Percentiles rank a stretch among this genome's conserved stretches.
Conservation (phyloP, 2,113 vertebrate genomes). For the Serinus canaria region DNA sequence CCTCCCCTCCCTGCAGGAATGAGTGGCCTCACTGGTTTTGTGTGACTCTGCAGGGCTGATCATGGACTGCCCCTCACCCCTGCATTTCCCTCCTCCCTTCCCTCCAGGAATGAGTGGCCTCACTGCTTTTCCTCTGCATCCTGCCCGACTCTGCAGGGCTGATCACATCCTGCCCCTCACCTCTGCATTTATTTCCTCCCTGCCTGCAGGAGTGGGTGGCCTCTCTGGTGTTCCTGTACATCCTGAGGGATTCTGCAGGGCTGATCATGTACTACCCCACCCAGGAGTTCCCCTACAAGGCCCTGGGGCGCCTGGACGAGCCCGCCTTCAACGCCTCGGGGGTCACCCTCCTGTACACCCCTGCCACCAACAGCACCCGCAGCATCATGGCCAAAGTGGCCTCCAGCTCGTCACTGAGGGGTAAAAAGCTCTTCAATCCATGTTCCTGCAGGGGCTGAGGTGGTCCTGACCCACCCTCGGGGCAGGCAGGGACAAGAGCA, state of each 20-base stretch:
- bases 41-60: too few relatives aligned
- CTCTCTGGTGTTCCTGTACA: slow-evolving; percentile 47
- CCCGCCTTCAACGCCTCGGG: neutral
- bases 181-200: too few relatives aligned
- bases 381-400: slow-evolving; percentile 83
- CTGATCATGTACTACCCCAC: rapidly evolving
- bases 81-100: neutral
- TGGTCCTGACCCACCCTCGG: rapidly evolving
- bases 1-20: too few relatives aligned
- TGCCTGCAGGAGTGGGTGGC: slow-evolving; percentile 75
- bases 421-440: neutral
- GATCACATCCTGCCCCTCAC: too few relatives aligned
- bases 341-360: slow-evolving; percentile 67
- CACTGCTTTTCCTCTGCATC: slow-evolving; percentile 47
- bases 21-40: too few relatives aligned
- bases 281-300: neutral
- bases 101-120: slow-evolving; percentile 76
- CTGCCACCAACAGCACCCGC: slow-evolving; percentile 72
- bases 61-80: neutral
- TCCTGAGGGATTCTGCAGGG: rapidly evolving
- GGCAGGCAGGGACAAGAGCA: neutral
- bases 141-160: too few relatives aligned
- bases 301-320: slow-evolving; percentile 26
- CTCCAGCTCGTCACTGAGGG: neutral
- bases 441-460: rapidly evolving